Conservation (phyloP, 2,888 invertebrate genomes). For the Chymomyza fuscimana region DNA sequence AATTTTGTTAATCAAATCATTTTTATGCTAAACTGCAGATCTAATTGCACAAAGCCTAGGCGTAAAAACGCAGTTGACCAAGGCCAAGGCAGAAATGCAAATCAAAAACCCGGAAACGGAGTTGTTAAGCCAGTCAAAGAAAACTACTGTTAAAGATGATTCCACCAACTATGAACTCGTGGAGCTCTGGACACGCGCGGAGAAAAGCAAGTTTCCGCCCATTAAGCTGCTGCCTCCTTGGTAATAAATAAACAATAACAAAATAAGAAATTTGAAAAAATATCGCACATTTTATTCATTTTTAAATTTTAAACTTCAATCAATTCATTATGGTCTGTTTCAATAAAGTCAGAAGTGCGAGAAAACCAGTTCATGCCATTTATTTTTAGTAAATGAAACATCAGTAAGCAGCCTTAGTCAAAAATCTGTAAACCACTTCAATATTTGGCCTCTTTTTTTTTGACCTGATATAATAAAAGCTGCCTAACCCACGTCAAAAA, state of each 20-base stretch:
- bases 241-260: constrained; percentile 28
- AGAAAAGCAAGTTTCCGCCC: constrained; percentile 23
- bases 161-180: constrained; percentile 16
- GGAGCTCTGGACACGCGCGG: constrained; percentile 53
- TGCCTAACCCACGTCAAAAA: background rate
- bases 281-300: background rate
- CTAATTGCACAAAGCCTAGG: background rate
- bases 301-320: background rate
- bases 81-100: background rate
- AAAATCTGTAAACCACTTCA: background rate
- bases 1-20: background rate
- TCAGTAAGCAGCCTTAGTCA: background rate
- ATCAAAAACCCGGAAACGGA: background rate
- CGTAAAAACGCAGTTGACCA: background rate
- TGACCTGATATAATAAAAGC: background rate
- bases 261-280: too few species aligned
- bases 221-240: constrained; percentile 54
- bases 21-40: background rate
- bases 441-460: background rate
- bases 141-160: background rate
- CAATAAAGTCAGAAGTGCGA: background rate
- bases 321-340: background rate
- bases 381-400: background rate
- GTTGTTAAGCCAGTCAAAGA: background rate
- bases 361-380: background rate